Evolutionary conservation across 2,888 invertebrate genomes (phyloP).

Genomic region (Cheilosia soror): DNA sequence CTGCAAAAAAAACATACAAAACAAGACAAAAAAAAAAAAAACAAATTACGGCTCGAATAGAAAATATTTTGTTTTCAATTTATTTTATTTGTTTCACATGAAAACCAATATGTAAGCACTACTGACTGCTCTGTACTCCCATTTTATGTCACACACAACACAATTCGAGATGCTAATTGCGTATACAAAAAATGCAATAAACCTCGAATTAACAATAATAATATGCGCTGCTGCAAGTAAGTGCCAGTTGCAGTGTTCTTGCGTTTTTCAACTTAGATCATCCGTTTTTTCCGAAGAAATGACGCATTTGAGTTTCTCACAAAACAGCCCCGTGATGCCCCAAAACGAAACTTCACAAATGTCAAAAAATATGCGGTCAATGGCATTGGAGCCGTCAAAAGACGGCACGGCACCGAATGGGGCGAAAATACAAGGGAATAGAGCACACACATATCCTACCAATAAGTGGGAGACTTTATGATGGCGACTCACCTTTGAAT

Average conservation of each 20-base stretch:
- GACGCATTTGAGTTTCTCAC: slow-evolving; percentile 67
- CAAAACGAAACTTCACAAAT: slow-evolving; percentile 72
- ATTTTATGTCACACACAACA: slow-evolving; percentile 54
- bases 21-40: background rate
- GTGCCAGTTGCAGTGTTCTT: slow-evolving; percentile 23
- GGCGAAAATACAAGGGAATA: slow-evolving; percentile 21
- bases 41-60: background rate
- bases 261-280: slow-evolving; percentile 64
- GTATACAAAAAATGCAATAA: slow-evolving; percentile 48
- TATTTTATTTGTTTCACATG: background rate
- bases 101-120: slow-evolving; percentile 11
- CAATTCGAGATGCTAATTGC: slow-evolving; percentile 29
- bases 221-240: slow-evolving; percentile 26
- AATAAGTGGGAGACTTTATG: background rate
- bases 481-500: slow-evolving; percentile 63
- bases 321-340: slow-evolving; percentile 61
- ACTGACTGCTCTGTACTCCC: slow-evolving; percentile 75
- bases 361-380: slow-evolving; percentile 76
- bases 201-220: slow-evolving; percentile 6
- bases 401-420: slow-evolving; percentile 30
- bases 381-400: slow-evolving; percentile 76
- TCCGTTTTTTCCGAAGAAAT: slow-evolving; percentile 51
- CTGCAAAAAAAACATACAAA: slow-evolving; percentile 75
- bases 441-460: slow-evolving; percentile 33
- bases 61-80: background rate